Evolutionary conservation across 2,113 vertebrate species (phyloP).

Genomic region (Menura novaehollandiae): DNA sequence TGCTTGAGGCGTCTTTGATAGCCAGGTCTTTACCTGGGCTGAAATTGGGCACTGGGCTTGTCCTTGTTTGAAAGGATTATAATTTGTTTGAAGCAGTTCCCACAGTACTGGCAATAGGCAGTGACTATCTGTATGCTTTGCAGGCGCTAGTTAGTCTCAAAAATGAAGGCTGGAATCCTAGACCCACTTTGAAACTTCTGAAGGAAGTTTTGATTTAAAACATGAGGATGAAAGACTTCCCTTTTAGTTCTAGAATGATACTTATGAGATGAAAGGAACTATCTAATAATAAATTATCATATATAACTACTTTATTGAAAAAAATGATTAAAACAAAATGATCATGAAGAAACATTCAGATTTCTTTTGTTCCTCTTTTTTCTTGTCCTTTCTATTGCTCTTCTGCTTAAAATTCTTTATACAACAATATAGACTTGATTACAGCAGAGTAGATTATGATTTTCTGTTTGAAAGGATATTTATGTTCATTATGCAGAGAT

Average conservation of each 20-base stretch:
- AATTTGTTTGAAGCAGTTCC: background rate
- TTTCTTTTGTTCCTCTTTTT: conserved; percentile 40
- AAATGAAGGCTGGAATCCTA: background rate
- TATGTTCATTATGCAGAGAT: conserved; percentile 74
- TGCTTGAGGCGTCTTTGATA: background rate
- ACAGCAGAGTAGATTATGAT: conserved; percentile 60
- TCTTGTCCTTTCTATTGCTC: background rate
- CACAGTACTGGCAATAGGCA: background rate
- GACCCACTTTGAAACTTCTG: background rate
- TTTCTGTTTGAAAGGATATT: conserved; percentile 74
- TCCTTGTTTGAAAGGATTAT: background rate
- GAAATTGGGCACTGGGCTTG: background rate
- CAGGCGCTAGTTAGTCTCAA: background rate
- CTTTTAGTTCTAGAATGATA: background rate
- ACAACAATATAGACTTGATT: conserved; percentile 73
- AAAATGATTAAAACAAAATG: conserved; percentile 20
- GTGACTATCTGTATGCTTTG: background rate
- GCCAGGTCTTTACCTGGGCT: background rate
- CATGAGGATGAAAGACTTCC: background rate
- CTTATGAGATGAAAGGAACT: background rate
- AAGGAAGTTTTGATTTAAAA: background rate
- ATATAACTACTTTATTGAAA: conserved; percentile 47
- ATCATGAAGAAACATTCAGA: conserved; percentile 32
- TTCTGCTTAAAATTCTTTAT: conserved; percentile 69
- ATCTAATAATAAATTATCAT: conserved; percentile 40